phyloP scores from a whole-genome alignment of 2,113 vertebrate genomes.

The Pipa parva region DNA sequence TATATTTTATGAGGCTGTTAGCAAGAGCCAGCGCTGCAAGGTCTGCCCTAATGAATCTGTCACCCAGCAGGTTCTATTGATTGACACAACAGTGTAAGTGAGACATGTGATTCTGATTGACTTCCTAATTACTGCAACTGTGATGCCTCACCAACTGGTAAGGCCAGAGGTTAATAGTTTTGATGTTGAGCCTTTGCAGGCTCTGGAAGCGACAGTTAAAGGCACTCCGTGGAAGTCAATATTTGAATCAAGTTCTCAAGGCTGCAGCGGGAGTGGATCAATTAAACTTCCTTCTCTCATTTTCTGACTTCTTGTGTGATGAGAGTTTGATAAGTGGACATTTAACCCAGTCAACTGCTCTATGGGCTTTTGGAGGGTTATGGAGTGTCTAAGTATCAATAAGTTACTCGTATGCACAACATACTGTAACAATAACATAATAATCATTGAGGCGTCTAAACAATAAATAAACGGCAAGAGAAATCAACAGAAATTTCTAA shows the following conservation, averaged over 20 bases:
- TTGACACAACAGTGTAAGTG: conserved; percentile 84
- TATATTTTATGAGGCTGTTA: conserved; percentile 81
- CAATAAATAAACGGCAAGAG: no score
- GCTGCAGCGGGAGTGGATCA: conserved; percentile 71
- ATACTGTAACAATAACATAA: no score
- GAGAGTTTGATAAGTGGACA: conserved; percentile 60
- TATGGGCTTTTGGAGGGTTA: not conserved
- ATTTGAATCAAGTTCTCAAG: conserved; percentile 77
- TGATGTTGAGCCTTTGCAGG: conserved; percentile 73
- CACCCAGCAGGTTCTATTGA: conserved; percentile 75
- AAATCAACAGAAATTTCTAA: no score
- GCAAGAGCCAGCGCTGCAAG: conserved; percentile 65
- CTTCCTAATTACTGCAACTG: conserved; percentile 96
- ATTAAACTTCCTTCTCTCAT: conserved; percentile 62
- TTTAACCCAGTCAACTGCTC: conserved; percentile 40
- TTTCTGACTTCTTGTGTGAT: conserved; percentile 55
- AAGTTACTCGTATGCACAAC: no score
- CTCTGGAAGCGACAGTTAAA: conserved; percentile 64
- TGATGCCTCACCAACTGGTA: conserved; percentile 81
- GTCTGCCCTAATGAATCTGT: conserved; percentile 85
- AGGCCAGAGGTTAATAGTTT: conserved; percentile 92
- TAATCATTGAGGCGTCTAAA: no score
- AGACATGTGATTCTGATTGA: conserved; percentile 88
- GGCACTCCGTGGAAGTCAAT: conserved; percentile 68
- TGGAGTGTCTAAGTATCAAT: no score